Conservation (phyloP, 2,797 vertebrate species). For the Gallinago nigripennis region DNA sequence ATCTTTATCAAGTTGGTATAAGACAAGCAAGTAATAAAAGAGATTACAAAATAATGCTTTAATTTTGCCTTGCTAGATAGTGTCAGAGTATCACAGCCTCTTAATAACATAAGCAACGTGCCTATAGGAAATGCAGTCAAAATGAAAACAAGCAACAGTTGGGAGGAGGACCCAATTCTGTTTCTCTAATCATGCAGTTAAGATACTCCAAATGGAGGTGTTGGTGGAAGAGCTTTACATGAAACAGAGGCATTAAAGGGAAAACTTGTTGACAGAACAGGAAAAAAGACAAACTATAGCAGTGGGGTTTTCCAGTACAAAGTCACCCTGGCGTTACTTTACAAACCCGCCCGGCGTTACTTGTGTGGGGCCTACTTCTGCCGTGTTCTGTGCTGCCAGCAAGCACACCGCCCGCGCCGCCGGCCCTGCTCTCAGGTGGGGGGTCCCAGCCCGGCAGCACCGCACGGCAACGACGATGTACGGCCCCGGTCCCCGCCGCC, state of each 20-base stretch:
- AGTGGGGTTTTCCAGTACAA: neutral
- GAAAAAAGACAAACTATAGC: accelerated
- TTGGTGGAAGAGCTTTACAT: neutral
- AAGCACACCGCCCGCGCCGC: accelerated
- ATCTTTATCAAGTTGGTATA: neutral
- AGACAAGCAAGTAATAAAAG: neutral
- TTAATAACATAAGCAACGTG: neutral
- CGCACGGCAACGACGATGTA: no score
- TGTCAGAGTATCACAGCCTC: neutral
- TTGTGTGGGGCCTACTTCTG: accelerated
- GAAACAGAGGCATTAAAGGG: accelerated
- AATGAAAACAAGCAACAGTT: neutral
- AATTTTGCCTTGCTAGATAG: neutral
- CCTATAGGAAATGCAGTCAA: neutral
- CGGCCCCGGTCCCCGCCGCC: neutral
- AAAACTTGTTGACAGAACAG: neutral
- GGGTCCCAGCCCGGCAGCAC: neutral
- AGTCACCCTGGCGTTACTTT: neutral
- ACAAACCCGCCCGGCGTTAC: neutral
- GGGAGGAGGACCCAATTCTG: accelerated
- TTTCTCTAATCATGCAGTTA: accelerated
- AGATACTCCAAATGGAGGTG: no score
- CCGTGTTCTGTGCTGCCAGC: accelerated
- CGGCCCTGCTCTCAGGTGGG: accelerated
- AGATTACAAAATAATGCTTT: neutral